Evolutionary conservation across 1,140 invertebrate species (phyloP).

Genomic region (Bombus confusus): DNA sequence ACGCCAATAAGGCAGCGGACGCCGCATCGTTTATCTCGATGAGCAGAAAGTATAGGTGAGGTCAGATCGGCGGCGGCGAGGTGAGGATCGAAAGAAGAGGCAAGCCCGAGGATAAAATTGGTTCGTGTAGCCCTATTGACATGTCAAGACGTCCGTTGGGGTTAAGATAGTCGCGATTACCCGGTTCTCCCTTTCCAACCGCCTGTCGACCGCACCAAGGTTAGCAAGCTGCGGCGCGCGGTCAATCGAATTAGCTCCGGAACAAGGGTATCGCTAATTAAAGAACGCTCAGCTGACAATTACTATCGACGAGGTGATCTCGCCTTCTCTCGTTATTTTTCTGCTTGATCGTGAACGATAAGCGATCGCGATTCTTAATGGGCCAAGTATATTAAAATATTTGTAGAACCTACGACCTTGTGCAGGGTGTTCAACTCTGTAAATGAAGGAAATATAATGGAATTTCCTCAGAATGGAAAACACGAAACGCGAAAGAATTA

Average conservation of each 20-base stretch:
- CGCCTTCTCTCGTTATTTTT: background rate
- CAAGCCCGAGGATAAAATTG: slow-evolving; percentile 57
- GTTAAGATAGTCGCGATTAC: slow-evolving; percentile 63
- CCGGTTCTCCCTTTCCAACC: slow-evolving; percentile 21
- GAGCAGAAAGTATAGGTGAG: slow-evolving; percentile 34
- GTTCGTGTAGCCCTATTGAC: slow-evolving; percentile 64
- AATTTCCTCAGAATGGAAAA: background rate
- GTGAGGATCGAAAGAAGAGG: background rate
- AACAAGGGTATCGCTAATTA: slow-evolving; percentile 59
- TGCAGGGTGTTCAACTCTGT: background rate
- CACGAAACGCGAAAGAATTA: no score
- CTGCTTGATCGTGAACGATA: background rate
- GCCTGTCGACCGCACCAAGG: slow-evolving; percentile 42
- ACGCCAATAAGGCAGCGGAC: slow-evolving; percentile 66
- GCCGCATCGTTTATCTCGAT: slow-evolving; percentile 62
- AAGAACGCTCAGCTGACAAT: slow-evolving; percentile 51
- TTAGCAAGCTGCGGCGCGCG: slow-evolving; percentile 40
- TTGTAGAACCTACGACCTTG: background rate
- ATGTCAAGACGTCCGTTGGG: slow-evolving; percentile 60
- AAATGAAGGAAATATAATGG: background rate
- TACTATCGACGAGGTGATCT: slow-evolving; percentile 35
- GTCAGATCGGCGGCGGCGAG: slow-evolving; percentile 28
- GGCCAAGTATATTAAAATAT: background rate
- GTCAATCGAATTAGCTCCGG: slow-evolving; percentile 58
- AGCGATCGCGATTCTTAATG: background rate